Evolutionary conservation across 1,140 invertebrate species (phyloP).

Genomic region (Zaprionus capensis): DNA sequence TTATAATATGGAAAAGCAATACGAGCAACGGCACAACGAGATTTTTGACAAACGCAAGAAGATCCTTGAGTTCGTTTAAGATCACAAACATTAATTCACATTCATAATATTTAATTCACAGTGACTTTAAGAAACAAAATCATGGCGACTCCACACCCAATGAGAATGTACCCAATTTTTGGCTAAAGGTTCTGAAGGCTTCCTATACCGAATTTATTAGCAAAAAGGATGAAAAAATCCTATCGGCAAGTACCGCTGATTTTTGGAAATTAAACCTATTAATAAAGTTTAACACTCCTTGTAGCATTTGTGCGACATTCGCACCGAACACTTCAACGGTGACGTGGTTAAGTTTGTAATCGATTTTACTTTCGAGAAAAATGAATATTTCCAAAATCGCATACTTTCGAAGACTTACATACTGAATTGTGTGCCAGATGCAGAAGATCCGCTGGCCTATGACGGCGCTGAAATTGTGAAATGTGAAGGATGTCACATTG

Average conservation of each 20-base stretch:
- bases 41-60: conserved; percentile 77
- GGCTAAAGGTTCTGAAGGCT: conserved; percentile 95
- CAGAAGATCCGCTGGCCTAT: conserved; percentile 93
- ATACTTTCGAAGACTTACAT: conserved; percentile 95
- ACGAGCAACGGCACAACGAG: conserved; percentile 85
- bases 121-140: conserved; percentile 64
- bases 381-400: conserved; percentile 95
- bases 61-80: conserved; percentile 67
- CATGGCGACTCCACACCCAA: conserved; percentile 53
- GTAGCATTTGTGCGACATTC: conserved; percentile 60
- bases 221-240: conserved; percentile 93
- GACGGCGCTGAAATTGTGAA: conserved; percentile 97
- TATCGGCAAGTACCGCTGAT: conserved; percentile 85
- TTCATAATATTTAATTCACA: not conserved
- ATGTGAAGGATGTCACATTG: conserved; percentile 88
- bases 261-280: not conserved
- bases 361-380: conserved; percentile 94
- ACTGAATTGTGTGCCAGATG: conserved; percentile 92
- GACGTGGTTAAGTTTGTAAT: conserved; percentile 88
- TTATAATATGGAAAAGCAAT: conserved; percentile 93
- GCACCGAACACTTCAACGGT: conserved; percentile 56
- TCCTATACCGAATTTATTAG: conserved; percentile 89
- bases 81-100: not conserved
- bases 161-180: conserved; percentile 93
- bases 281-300: not conserved